Evolutionary conservation across 1,140 invertebrate genomes (phyloP), one percentile per base, ranked within the genome.

Genomic region (Brachystomella parvula): DNA sequence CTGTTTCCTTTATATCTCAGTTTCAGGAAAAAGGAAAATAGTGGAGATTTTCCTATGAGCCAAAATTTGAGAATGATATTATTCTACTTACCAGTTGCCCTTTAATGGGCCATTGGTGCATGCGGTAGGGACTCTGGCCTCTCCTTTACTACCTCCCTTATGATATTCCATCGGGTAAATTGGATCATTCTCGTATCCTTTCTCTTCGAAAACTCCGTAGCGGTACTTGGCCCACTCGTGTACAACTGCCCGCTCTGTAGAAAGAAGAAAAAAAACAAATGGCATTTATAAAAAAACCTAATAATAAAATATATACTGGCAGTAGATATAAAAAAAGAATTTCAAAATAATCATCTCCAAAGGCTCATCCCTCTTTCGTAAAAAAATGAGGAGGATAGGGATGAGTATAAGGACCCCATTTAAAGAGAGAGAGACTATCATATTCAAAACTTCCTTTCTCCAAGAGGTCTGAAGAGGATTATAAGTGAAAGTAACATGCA

Each of bases 151-250:
- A 21, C 29, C 39, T n/a, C 35, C 65, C 44, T 32, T 35, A 61
- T 67, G 64, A 39, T 78, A 78, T 70, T 73, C 75, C 47, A 71
- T 61, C 2, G 78, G 78, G 66, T 76, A 79, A 28, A 77, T 66
- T 15, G 73, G 73, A 67, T 79, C 77, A 21, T 73, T 73, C 15
- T 74, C 73, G 65, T 74, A 77, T 24, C 78, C 76, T 65, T 77
- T 77, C 74, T 82, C 81, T 64, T 80, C 78, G 72, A 80, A 82
- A 21, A 81, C 77, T 19, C 81, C 81, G 74, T 79, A 82, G 3
- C 80, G 76, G 63, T 78, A 78, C 66, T 80, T 79, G 0, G 78
- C 78, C 78, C 79, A 82, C 70, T 81, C 80, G 64, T 80, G 79
- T 29, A 79, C 76, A 39, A 81, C 68, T 31, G 76, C 74, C 29